A percentile compares a stretch with the other conserved stretches of the same genome.
These are phyloP conservation scores for Acleris cristana DNA, from an alignment of 2,888 invertebrate genomes.

Conservation along the genomic window DNA sequence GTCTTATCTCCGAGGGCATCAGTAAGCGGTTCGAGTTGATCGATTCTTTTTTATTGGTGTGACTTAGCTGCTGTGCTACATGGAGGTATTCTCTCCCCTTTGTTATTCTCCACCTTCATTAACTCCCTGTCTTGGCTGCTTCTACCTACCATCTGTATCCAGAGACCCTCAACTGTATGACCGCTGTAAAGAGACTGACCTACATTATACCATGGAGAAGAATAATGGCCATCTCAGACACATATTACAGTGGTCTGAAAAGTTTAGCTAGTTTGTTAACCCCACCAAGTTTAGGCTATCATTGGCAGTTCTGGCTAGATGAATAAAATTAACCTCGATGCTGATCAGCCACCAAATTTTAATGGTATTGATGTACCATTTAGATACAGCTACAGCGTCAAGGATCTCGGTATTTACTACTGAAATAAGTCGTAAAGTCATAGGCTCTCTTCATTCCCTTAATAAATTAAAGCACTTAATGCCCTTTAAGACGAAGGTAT, in stretches of 20 bases:
- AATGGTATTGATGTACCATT: background rate
- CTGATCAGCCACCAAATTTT: too few relatives aligned
- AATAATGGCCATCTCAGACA: background rate
- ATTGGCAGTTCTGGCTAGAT: background rate
- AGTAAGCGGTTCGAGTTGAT: background rate
- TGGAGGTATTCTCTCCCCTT: slow-evolving; percentile 16
- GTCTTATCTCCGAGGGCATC: background rate
- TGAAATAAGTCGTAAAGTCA: background rate
- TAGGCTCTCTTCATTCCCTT: background rate
- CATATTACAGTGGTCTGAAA: background rate
- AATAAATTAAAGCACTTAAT: too few relatives aligned
- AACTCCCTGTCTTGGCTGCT: background rate
- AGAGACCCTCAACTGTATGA: too few relatives aligned
- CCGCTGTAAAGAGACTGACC: background rate
- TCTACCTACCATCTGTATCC: too few relatives aligned
- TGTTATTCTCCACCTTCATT: slow-evolving; percentile 15
- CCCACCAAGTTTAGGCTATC: background rate
- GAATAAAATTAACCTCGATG: background rate
- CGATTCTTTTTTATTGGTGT: too few relatives aligned
- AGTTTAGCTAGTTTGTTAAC: too few relatives aligned
- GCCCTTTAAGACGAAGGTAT: too few relatives aligned
- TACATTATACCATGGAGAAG: background rate
- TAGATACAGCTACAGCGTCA: background rate
- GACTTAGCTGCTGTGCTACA: background rate
- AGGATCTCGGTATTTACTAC: background rate